Evolutionary conservation across 2,888 invertebrate species (phyloP).

Genomic region (Machimus rusticus): DNA sequence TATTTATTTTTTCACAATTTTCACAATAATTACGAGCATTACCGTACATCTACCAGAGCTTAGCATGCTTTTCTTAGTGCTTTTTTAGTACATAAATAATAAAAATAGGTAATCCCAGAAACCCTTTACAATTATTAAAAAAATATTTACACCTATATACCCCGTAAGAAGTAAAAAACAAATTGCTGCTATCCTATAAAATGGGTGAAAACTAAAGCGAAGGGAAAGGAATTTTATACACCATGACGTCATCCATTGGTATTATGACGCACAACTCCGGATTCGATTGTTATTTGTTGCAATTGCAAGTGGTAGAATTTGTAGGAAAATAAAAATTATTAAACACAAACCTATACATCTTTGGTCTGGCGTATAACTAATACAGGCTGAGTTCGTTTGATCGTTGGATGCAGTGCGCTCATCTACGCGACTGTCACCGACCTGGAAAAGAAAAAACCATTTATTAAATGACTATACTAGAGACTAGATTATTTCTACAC

Average conservation of each 20-base stretch:
- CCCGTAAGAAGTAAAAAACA: not conserved
- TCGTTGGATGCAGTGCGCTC: constrained; percentile 56
- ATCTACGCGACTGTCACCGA: constrained; percentile 60
- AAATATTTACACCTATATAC: not conserved
- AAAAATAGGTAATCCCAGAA: constrained; percentile 5
- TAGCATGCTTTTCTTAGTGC: constrained; percentile 15
- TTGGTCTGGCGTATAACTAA: constrained; percentile 59
- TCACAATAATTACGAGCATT: not conserved
- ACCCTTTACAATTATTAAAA: constrained; percentile 4
- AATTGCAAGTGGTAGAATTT: constrained; percentile 29
- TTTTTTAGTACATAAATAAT: not conserved
- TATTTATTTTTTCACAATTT: not conserved
- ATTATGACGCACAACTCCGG: constrained; percentile 42
- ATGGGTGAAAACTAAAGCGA: not conserved
- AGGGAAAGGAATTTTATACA: constrained; percentile 6
- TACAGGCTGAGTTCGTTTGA: constrained; percentile 59
- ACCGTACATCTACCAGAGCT: not conserved
- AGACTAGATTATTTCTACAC: too few species aligned
- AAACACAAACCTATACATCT: constrained; percentile 64
- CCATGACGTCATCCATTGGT: constrained; percentile 10
- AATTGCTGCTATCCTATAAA: not conserved
- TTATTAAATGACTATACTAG: too few species aligned
- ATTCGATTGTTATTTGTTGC: constrained; percentile 31
- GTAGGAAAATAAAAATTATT: constrained; percentile 43
- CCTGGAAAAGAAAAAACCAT: constrained; percentile 53